Percentiles rank a stretch among this genome's conserved stretches.
Evolutionary conservation across 2,888 invertebrate genomes (phyloP).

Genomic region (Nomada hirtipes): DNA sequence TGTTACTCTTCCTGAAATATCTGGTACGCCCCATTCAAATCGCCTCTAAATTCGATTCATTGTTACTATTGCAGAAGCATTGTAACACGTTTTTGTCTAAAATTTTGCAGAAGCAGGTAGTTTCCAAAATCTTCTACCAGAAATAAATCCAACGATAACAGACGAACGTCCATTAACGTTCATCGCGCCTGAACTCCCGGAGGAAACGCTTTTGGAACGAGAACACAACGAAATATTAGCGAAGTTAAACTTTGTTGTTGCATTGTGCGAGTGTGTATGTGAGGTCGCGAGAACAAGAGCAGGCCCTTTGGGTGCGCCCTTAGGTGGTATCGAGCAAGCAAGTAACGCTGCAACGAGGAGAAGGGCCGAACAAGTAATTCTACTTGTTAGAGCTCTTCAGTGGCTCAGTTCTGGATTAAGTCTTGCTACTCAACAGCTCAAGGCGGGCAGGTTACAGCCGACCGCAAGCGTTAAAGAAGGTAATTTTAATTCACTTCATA

Average conservation of each 20-base stretch:
- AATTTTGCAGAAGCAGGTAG: constrained; percentile 85
- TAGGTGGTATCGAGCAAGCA: constrained; percentile 77
- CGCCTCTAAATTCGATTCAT: not conserved
- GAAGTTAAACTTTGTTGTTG: constrained; percentile 98
- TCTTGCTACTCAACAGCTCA: constrained; percentile 94
- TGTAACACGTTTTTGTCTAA: constrained; percentile 40
- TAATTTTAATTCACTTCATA: constrained; percentile 79
- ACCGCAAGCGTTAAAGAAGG: constrained; percentile 96
- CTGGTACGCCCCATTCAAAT: constrained; percentile 69
- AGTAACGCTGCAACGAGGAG: constrained; percentile 84
- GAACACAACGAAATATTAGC: constrained; percentile 98
- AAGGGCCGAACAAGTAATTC: constrained; percentile 92
- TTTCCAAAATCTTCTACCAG: constrained; percentile 85
- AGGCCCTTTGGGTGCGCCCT: constrained; percentile 89
- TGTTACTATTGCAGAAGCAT: not conserved
- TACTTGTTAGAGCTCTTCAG: constrained; percentile 96
- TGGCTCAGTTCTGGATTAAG: constrained; percentile 97
- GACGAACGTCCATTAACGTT: constrained; percentile 88
- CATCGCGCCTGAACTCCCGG: constrained; percentile 96
- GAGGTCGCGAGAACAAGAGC: constrained; percentile 94
- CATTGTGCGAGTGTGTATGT: constrained; percentile 96
- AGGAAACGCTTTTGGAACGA: constrained; percentile 97
- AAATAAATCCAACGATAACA: constrained; percentile 77
- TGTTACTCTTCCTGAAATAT: constrained; percentile 89
- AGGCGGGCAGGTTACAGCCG: constrained; percentile 93